These are phyloP conservation scores for Corella eumyota DNA, from an alignment of 23 tunicate genomes.

Conservation along the genomic window DNA sequence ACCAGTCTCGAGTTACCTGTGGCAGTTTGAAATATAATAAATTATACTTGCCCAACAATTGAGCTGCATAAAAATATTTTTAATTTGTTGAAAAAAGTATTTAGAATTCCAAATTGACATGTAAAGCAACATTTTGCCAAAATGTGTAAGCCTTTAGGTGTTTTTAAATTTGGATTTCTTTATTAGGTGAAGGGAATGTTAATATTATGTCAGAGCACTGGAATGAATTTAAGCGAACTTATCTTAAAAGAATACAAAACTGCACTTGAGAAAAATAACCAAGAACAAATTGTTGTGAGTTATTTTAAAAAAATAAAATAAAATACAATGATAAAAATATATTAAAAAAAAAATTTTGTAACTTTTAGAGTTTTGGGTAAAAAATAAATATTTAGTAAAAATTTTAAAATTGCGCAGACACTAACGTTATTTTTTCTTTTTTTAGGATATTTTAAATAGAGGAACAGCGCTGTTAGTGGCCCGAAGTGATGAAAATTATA, in stretches of 20 bases:
- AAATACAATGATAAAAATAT: neutral
- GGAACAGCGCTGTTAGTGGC: conserved; percentile 64
- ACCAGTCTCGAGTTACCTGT: too few species aligned
- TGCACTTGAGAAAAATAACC: conserved; percentile 8
- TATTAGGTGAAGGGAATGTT: conserved; percentile 44
- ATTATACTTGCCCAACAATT: too few species aligned
- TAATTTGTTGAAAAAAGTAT: too few species aligned
- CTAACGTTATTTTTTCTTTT: neutral
- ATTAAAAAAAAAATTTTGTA: neutral
- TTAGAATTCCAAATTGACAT: too few species aligned
- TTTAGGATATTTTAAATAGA: conserved; percentile 28
- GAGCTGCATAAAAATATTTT: too few species aligned
- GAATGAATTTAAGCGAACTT: conserved; percentile 10
- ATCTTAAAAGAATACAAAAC: conserved; percentile 16
- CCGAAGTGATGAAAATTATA: neutral
- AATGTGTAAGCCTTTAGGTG: too few species aligned
- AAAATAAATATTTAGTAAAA: too few species aligned
- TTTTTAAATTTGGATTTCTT: too few species aligned
- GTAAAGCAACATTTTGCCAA: too few species aligned
- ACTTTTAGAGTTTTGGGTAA: neutral
- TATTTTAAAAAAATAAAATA: neutral
- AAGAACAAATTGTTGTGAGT: conserved; percentile 1
- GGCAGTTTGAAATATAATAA: too few species aligned
- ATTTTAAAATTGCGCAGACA: too few species aligned
- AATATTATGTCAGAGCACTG: neutral